Evolutionary conservation across 1,140 invertebrate genomes (phyloP).

Genomic region (Nephila pilipes): DNA sequence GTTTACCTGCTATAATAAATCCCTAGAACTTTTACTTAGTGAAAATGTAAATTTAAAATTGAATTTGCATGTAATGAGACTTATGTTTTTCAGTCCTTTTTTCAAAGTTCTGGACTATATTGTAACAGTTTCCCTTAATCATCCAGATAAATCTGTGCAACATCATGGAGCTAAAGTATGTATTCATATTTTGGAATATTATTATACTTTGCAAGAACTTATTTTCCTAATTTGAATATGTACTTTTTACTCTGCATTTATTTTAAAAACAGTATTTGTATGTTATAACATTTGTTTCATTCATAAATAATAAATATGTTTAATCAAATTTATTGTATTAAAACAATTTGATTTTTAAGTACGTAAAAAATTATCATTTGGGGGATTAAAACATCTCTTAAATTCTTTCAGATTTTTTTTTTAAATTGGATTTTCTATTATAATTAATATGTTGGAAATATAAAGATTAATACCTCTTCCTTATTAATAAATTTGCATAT

Average conservation of each 20-base stretch:
- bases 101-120: slow-evolving; percentile 79
- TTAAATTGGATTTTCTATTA: background rate
- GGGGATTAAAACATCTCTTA: background rate
- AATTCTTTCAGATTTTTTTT: background rate
- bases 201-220: background rate
- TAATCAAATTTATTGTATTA: no score
- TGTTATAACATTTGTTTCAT: background rate
- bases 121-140: slow-evolving; percentile 79
- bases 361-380: no score
- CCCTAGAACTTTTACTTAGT: no score
- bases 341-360: no score
- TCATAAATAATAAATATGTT: no score
- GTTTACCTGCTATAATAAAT: no score
- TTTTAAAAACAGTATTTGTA: background rate
- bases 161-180: slow-evolving; percentile 83
- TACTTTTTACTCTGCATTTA: background rate
- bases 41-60: no score
- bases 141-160: slow-evolving; percentile 80
- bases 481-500: background rate
- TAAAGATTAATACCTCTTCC: background rate
- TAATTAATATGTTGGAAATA: background rate
- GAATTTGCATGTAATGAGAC: no score
- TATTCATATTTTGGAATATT: background rate
- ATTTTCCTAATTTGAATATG: background rate
- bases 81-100: slow-evolving; percentile 79